Evolutionary conservation across 2,888 invertebrate species (phyloP), one percentile per base, ranked within the genome.

Genomic region (Acanthosoma haemorrhoidale): DNA sequence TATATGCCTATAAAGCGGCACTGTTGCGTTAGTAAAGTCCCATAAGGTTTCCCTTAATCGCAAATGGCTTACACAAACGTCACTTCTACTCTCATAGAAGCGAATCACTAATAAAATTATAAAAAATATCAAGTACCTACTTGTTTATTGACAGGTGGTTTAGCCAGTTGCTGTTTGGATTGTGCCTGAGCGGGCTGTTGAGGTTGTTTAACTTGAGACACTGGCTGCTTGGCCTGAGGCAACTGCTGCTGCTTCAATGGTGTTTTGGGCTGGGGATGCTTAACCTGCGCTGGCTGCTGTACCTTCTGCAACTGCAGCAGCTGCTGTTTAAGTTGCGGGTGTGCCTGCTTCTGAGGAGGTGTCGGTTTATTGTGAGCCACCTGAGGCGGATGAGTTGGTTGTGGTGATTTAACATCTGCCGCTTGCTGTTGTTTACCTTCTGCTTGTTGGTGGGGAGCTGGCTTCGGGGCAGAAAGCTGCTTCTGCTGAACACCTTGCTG

Each of bases 341-440:
- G 41, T 8, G 41, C n/a, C 57, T 57, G 57, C 57, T 78, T 81
- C 69, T 75, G 77, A 1, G 77, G 69, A 66, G 80, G 80, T 82
- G 82, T 76, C 61, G 63, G 79, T 72, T 68, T 79, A 75, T 11
- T 79, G 79, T 75, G 16, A 4, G 18, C 9, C 25, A 11, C 15
- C n/a, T 41, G 41, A 4, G 5, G 13, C 13, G 5, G 5, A 4
- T 5, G n/a, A 13, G n/a, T 9, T 5, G 5, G 5, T 13, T 41
- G 41, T 5, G n/a, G 13, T 41, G 13, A n/a, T 41, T 41, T n/a
- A 4, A 41, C n/a, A 36, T 36, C 9, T 8, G 59, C 8, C n/a
- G 16, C 4, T 31, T 58, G 32, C 16, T 58, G 58, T 6, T 2
- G 25, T n/a, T 51, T 51, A 25, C 25, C 2, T n/a, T 13, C 4